A percentile compares a stretch with the other conserved stretches of the same genome.
Conservation (phyloP, 2,888 invertebrate genomes). For the Polydrusus pterygomalis region DNA sequence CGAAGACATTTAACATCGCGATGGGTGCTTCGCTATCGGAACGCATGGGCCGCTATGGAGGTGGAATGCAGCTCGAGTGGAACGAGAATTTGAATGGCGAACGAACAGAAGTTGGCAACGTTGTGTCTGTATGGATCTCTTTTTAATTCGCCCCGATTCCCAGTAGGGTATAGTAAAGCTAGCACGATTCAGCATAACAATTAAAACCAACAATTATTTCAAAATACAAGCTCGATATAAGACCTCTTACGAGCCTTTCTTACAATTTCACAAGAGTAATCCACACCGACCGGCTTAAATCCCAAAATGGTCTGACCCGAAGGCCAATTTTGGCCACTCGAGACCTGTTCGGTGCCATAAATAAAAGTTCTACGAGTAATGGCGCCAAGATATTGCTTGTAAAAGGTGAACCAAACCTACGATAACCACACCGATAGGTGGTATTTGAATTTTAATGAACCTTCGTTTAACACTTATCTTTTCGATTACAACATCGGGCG, state of each 20-base stretch:
- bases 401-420: conserved; percentile 40
- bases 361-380: conserved; percentile 22
- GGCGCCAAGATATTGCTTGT: conserved; percentile 36
- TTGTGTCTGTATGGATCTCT: no score
- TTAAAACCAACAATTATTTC: conserved; percentile 4
- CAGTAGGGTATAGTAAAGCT: no score
- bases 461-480: neutral
- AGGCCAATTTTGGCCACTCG: conserved; percentile 36
- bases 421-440: conserved; percentile 38
- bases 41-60: no score
- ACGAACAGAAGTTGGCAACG: no score
- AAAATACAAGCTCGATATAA: neutral
- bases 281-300: neutral
- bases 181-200: no score
- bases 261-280: conserved; percentile 18
- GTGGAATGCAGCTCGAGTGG: no score
- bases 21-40: no score
- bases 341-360: conserved; percentile 34
- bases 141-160: no score
- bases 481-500: neutral
- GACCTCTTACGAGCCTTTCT: conserved; percentile 9
- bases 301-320: conserved; percentile 20
- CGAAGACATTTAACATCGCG: no score
- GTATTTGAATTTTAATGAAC: conserved; percentile 20
- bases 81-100: no score